Conservation (phyloP, 2,113 vertebrate genomes). For the Pomatostomus ruficeps region DNA sequence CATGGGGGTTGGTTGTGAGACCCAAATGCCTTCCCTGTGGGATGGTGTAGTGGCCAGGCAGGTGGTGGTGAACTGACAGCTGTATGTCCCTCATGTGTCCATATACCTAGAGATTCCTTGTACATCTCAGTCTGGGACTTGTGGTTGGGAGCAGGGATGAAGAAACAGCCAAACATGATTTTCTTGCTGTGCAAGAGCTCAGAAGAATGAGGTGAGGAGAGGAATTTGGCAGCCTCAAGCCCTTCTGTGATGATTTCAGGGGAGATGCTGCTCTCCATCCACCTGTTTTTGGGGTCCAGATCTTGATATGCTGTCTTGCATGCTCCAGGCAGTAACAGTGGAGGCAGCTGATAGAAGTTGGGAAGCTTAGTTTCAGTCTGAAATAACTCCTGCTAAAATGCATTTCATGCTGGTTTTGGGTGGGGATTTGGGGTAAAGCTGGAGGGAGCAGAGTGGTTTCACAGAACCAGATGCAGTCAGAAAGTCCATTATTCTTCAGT, state of each 20-base stretch:
- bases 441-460: neutral
- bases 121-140: neutral
- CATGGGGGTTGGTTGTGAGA: neutral
- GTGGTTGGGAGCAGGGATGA: neutral
- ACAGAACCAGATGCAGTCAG: neutral
- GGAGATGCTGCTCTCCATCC: neutral
- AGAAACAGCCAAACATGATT: neutral
- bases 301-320: neutral
- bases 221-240: rapidly evolving
- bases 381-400: neutral
- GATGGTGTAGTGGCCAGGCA: neutral
- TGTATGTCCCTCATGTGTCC: neutral
- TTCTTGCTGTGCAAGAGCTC: neutral
- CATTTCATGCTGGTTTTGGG: neutral
- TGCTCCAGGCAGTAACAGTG: neutral
- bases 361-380: neutral
- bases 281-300: neutral
- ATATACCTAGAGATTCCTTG: neutral
- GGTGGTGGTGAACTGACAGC: neutral
- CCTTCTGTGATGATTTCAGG: neutral
- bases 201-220: neutral
- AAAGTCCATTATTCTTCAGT: neutral
- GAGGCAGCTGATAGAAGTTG: neutral
- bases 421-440: neutral
- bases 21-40: neutral